Percentiles rank a stretch among this genome's conserved stretches.
Conservation (phyloP, 2,888 invertebrate species). For the Pemphredon lugubris region DNA sequence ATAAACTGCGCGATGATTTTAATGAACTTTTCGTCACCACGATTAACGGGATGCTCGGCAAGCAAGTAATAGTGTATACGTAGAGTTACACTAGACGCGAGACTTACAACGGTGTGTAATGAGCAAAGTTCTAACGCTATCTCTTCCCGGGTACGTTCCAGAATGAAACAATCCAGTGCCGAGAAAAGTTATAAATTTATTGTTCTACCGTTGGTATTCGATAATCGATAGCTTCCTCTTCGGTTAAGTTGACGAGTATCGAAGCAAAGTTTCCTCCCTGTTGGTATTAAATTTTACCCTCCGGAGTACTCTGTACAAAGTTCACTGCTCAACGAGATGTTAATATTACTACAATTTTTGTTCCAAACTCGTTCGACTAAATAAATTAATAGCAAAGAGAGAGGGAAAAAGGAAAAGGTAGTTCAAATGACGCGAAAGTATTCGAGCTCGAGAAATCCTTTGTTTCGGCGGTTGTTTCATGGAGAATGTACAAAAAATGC, state of each 20-base stretch:
- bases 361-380: too few species aligned
- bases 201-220: neutral
- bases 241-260: neutral
- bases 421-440: neutral
- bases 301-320: neutral
- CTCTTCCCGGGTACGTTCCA: neutral
- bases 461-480: too few species aligned
- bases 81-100: too few species aligned
- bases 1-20: too few species aligned
- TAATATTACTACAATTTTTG: neutral
- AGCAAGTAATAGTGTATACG: too few species aligned
- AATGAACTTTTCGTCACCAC: too few species aligned
- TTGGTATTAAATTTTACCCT: neutral
- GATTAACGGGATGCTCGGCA: too few species aligned
- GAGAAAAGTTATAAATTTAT: slow-evolving; percentile 8
- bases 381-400: too few species aligned
- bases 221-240: slow-evolving; percentile 5
- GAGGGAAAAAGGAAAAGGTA: too few species aligned
- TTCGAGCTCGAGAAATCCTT: too few species aligned
- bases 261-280: neutral
- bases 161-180: neutral
- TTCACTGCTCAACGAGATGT: neutral
- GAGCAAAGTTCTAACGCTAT: neutral
- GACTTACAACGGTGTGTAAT: too few species aligned
- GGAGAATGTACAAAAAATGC: too few species aligned